These are phyloP conservation scores for Unio delphinus DNA, from an alignment of 2,888 invertebrate species.

Conservation along the genomic window DNA sequence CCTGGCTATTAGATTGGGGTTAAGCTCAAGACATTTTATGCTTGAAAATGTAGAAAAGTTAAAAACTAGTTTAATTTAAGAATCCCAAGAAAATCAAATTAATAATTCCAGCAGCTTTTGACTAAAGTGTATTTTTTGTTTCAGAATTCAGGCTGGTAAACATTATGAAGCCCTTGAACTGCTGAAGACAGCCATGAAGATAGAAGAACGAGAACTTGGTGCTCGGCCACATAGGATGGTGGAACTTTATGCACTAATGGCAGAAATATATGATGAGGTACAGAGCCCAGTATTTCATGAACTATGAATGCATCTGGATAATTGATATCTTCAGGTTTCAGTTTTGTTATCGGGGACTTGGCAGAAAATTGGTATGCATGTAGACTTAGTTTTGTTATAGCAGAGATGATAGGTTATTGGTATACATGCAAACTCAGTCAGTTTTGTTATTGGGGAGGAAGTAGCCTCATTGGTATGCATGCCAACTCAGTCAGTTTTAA, in stretches of 20 bases:
- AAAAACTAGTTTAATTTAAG: too few relatives aligned
- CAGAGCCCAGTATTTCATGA: neutral
- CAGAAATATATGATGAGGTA: constrained; percentile 70
- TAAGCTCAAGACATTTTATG: too few relatives aligned
- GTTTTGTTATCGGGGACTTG: neutral
- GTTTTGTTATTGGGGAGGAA: neutral
- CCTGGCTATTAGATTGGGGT: too few relatives aligned
- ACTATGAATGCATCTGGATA: neutral
- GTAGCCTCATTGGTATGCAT: neutral
- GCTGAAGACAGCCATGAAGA: constrained; percentile 66
- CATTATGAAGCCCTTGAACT: constrained; percentile 67
- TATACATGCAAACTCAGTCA: neutral
- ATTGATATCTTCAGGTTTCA: neutral
- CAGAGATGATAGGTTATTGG: neutral
- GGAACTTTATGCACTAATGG: constrained; percentile 68
- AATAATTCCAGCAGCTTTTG: too few relatives aligned
- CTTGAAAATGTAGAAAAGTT: too few relatives aligned
- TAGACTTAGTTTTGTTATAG: neutral
- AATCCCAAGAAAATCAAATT: too few relatives aligned
- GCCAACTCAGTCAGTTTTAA: neutral
- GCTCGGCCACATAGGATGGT: constrained; percentile 67
- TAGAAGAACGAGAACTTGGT: constrained; percentile 68
- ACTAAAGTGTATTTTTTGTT: neutral
- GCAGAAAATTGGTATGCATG: neutral
- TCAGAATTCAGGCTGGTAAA: constrained; percentile 67